Conservation (phyloP, 1,140 invertebrate genomes). For the Pseudoatta argentina region DNA sequence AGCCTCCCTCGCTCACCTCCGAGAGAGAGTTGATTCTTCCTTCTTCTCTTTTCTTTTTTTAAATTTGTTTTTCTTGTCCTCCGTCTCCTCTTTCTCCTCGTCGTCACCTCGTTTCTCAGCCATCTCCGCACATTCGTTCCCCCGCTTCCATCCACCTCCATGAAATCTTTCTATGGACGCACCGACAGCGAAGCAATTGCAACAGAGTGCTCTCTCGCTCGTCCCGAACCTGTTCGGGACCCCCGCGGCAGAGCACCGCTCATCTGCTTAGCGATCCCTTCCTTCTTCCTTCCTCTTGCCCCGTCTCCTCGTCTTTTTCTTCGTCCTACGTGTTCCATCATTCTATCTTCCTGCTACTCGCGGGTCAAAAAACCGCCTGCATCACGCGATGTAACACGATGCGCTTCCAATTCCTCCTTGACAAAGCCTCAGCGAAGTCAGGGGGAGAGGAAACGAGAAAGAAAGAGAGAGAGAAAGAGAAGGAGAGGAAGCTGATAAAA, state of each 20-base stretch:
- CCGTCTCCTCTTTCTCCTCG: slow-evolving; percentile 34
- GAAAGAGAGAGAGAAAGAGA: neutral
- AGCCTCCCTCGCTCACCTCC: slow-evolving; percentile 59
- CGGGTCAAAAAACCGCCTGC: neutral
- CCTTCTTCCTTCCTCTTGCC: slow-evolving; percentile 16
- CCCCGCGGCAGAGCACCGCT: slow-evolving; percentile 48
- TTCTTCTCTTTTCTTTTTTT: slow-evolving; percentile 38
- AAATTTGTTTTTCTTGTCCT: neutral
- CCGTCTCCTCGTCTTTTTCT: neutral
- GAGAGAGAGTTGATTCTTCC: neutral
- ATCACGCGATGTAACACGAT: neutral
- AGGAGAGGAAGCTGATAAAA: neutral
- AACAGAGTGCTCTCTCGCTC: slow-evolving; percentile 66
- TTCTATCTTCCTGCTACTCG: slow-evolving; percentile 1
- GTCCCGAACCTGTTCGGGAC: slow-evolving; percentile 37
- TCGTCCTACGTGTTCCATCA: slow-evolving; percentile 23
- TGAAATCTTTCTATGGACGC: slow-evolving; percentile 58
- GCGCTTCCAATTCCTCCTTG: neutral
- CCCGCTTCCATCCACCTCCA: slow-evolving; percentile 31
- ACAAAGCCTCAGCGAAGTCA: neutral
- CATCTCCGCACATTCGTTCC: slow-evolving; percentile 33
- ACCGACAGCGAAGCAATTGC: slow-evolving; percentile 68
- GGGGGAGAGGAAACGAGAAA: neutral
- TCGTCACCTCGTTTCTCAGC: slow-evolving; percentile 5
- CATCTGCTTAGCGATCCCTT: slow-evolving; percentile 66